Percentiles rank a stretch among this genome's conserved stretches.
Evolutionary conservation across 2,113 vertebrate genomes (phyloP).

Genomic region (Bombycilla garrulus): DNA sequence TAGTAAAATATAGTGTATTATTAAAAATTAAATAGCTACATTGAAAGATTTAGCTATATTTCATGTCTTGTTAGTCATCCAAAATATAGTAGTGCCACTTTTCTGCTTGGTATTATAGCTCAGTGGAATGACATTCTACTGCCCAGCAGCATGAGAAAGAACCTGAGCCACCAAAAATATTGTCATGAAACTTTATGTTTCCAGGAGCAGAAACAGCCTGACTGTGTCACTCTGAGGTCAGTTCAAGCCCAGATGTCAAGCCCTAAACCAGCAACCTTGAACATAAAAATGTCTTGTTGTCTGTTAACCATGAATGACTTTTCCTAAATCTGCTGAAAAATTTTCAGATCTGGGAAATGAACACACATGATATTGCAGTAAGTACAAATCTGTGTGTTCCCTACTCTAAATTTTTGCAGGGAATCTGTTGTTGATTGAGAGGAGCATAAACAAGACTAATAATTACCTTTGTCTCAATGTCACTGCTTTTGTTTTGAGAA

Average conservation of each 20-base stretch:
- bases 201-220: background rate
- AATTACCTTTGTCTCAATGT: background rate
- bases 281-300: background rate
- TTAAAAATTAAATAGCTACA: background rate
- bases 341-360: background rate
- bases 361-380: background rate
- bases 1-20: background rate
- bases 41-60: background rate
- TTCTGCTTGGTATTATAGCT: background rate
- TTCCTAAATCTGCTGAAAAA: background rate
- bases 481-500: background rate
- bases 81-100: background rate
- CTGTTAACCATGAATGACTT: background rate
- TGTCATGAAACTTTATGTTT: background rate
- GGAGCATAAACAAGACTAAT: background rate
- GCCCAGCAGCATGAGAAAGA: background rate
- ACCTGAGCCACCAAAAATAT: background rate
- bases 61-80: background rate
- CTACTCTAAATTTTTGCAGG: fast-evolving
- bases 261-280: background rate
- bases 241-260: background rate
- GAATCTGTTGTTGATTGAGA: background rate
- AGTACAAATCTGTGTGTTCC: background rate
- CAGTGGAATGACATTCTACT: background rate
- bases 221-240: background rate